A percentile compares a stretch with the other conserved stretches of the same genome.
Conservation (phyloP, 2,888 invertebrate species). For the Trilocha varians region DNA sequence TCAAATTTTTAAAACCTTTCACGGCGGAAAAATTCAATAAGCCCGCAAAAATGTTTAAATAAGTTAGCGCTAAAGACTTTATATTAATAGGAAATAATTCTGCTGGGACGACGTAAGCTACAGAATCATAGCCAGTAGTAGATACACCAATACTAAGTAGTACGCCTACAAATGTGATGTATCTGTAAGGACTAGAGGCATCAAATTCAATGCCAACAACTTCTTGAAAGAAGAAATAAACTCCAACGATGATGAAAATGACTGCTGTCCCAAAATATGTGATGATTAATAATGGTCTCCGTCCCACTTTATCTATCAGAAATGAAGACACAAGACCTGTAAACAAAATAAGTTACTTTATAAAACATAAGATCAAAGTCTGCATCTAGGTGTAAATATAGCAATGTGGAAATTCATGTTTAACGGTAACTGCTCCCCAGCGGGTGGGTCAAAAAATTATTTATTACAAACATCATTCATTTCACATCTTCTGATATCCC, state of each 20-base stretch:
- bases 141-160: slow-evolving; percentile 38
- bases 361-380: too few relatives aligned
- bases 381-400: too few relatives aligned
- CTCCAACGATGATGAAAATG: slow-evolving; percentile 31
- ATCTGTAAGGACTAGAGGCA: slow-evolving; percentile 31
- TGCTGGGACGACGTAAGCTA: slow-evolving; percentile 65
- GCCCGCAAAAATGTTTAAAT: slow-evolving; percentile 60
- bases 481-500: too few relatives aligned
- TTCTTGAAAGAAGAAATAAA: slow-evolving; percentile 51
- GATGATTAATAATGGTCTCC: slow-evolving; percentile 59
- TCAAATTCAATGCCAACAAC: slow-evolving; percentile 27
- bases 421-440: too few relatives aligned
- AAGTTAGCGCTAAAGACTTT: slow-evolving; percentile 66
- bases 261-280: slow-evolving; percentile 44
- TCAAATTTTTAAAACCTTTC: slow-evolving; percentile 64
- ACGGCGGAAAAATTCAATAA: slow-evolving; percentile 60
- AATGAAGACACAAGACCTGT: slow-evolving; percentile 49
- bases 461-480: too few relatives aligned
- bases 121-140: slow-evolving; percentile 58
- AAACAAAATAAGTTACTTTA: too few relatives aligned
- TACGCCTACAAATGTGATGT: slow-evolving; percentile 55
- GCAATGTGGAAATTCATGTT: too few relatives aligned
- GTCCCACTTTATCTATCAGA: slow-evolving; percentile 50
- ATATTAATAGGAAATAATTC: slow-evolving; percentile 75
- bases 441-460: too few relatives aligned